Base-by-base conservation (phyloP, 1,140 invertebrate species). In the Drosophila willistoni region DNA sequence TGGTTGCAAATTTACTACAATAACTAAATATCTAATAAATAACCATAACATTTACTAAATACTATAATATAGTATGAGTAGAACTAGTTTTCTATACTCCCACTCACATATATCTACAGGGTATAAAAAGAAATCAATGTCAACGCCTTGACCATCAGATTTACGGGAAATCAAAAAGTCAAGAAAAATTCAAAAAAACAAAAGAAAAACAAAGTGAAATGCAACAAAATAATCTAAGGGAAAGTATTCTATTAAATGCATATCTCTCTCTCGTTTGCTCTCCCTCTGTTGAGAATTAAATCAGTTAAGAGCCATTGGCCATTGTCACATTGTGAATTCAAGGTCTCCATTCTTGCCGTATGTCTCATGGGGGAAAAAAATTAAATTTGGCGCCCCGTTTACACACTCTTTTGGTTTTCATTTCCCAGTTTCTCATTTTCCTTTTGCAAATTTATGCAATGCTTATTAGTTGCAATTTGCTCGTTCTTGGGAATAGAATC, bases 391-490 rank as follows among this genome's bases (percentile, higher is more conserved):
- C 44, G 44, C 44, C 44, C 5, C 17, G 44, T 51, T 51, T 51
- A 51, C 19, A 19, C 44, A 51, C 19, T 51, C 10, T 51, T 51
- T 19, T 9, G 9, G 9, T 10, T 51, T 51, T 22, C 44, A 47
- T 47, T 19, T 47, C 44, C 17, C 17, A 51, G 17, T 51, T 29
- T 51, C 10, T 7, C 71, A 85, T 73, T 81, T 89, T 68, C 68
- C 68, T 69, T 77, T 64, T 74, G 77, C 44, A 70, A 72, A 55
- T 47, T 56, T 57, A 68, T 67, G 73, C 57, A 67, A 70, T 77
- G 68, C 72, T 86, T 86, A 87, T 87, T 89, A 87, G 83, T 87
- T 80, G 73, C 79, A 89, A 80, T 89, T 87, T 83, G 84, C 80
- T 67, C 72, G 80, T 64, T 13, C 33, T n/a, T 12, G 7, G n/a